A percentile compares a stretch with the other conserved stretches of the same genome.
phyloP scores from a whole-genome alignment of 2,888 invertebrate species.

The Melieria crassipennis region DNA sequence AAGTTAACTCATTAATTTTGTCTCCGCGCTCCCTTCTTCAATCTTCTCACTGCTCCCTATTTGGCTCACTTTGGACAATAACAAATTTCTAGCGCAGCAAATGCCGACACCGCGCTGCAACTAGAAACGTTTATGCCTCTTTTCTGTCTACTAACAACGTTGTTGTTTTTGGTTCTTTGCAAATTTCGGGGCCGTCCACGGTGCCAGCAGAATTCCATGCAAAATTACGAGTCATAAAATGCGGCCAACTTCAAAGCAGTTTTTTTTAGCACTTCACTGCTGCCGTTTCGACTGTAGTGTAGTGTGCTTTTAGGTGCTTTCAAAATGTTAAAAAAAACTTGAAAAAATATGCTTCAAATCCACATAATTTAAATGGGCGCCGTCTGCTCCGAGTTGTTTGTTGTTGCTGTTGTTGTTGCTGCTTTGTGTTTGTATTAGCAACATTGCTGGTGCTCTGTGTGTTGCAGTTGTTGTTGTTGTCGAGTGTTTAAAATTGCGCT shows the following conservation, averaged over 20 bases:
- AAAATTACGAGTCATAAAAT: conserved; percentile 17
- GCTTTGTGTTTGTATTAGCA: background rate
- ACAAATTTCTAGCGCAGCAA: background rate
- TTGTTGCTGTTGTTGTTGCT: conserved; percentile 15
- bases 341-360: too few relatives aligned
- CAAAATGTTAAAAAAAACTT: conserved; percentile 18
- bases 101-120: too few relatives aligned
- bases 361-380: too few relatives aligned
- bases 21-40: background rate
- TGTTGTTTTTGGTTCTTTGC: too few relatives aligned
- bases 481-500: too few relatives aligned
- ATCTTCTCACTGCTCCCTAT: too few relatives aligned
- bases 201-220: background rate
- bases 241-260: conserved; percentile 7
- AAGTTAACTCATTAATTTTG: conserved; percentile 31
- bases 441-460: background rate
- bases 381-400: conserved; percentile 8
- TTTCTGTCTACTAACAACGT: too few relatives aligned
- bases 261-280: background rate
- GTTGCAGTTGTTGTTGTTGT: background rate
- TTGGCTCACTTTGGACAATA: too few relatives aligned
- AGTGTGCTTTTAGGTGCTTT: conserved; percentile 22
- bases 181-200: too few relatives aligned
- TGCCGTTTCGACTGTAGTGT: background rate
- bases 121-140: too few relatives aligned